Conservation (phyloP, 1,140 invertebrate species). For the Nymphalis io region DNA sequence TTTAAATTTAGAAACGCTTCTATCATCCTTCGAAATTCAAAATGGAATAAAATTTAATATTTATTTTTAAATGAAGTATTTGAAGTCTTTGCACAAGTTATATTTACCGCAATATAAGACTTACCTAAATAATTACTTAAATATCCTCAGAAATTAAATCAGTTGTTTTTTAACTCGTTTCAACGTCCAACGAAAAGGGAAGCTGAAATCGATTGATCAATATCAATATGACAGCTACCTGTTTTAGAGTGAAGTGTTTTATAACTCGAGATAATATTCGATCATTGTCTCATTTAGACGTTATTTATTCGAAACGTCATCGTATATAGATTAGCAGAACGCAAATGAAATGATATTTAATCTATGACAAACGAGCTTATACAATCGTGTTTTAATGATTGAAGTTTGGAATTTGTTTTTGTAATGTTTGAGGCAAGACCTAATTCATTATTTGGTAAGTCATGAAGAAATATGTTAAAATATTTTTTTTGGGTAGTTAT, state of each 20-base stretch:
- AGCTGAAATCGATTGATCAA: conserved; percentile 20
- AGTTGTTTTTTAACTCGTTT: not conserved
- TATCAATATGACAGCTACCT: conserved; percentile 24
- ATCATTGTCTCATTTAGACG: conserved; percentile 34
- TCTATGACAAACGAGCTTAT: conserved; percentile 34
- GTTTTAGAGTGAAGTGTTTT: conserved; percentile 16
- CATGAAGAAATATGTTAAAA: too few relatives aligned
- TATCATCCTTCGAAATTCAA: too few relatives aligned
- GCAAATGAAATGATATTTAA: conserved; percentile 33
- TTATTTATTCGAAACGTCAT: conserved; percentile 34
- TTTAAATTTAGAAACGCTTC: too few relatives aligned
- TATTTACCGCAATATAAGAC: too few relatives aligned
- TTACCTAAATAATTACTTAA: too few relatives aligned
- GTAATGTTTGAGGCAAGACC: too few relatives aligned
- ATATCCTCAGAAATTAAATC: not conserved
- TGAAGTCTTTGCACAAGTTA: too few relatives aligned
- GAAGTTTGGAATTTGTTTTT: not conserved
- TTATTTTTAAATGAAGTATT: too few relatives aligned
- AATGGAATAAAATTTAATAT: too few relatives aligned
- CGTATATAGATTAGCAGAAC: conserved; percentile 22
- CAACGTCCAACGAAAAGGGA: not conserved
- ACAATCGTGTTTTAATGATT: conserved; percentile 23
- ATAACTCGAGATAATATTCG: conserved; percentile 17
- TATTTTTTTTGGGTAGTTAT: too few relatives aligned
- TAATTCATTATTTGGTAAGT: too few relatives aligned